A percentile compares a stretch with the other conserved stretches of the same genome.
These are phyloP conservation scores for Bombus picipes DNA, from an alignment of 1,140 invertebrate genomes.

Conservation along the genomic window DNA sequence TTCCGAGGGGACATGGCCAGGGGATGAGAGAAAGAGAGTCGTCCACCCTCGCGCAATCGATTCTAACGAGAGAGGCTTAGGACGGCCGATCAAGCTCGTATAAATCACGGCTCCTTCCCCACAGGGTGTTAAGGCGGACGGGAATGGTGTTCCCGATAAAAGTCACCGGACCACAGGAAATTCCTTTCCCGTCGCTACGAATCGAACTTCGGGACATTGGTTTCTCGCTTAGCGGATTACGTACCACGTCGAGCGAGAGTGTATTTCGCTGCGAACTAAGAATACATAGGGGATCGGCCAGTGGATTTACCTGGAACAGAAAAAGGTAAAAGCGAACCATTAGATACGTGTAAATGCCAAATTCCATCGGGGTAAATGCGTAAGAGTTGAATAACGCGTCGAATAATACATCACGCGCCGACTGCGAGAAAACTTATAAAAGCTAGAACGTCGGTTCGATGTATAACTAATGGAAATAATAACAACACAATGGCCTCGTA, in stretches of 20 bases:
- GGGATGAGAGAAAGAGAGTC: background rate
- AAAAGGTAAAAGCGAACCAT: conserved; percentile 8
- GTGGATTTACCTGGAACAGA: conserved; percentile 60
- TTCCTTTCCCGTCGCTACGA: background rate
- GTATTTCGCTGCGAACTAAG: background rate
- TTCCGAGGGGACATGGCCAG: conserved; percentile 23
- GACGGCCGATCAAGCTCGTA: conserved; percentile 52
- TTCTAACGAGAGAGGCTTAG: conserved; percentile 60
- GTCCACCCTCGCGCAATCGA: conserved; percentile 40
- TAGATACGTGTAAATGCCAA: background rate
- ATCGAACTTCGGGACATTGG: background rate
- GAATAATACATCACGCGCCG: conserved; percentile 5
- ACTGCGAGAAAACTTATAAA: conserved; percentile 3
- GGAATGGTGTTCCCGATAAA: conserved; percentile 57
- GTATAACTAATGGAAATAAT: conserved; percentile 38
- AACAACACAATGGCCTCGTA: conserved; percentile 33
- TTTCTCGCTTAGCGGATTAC: background rate
- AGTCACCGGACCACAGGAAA: conserved; percentile 37
- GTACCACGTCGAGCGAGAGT: background rate
- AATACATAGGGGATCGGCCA: background rate
- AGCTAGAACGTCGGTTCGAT: background rate
- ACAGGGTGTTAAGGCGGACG: conserved; percentile 53
- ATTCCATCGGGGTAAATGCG: background rate
- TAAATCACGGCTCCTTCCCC: conserved; percentile 47
- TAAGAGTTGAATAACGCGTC: background rate